Conservation (phyloP, 2,797 vertebrate genomes). For the Gila robusta region DNA sequence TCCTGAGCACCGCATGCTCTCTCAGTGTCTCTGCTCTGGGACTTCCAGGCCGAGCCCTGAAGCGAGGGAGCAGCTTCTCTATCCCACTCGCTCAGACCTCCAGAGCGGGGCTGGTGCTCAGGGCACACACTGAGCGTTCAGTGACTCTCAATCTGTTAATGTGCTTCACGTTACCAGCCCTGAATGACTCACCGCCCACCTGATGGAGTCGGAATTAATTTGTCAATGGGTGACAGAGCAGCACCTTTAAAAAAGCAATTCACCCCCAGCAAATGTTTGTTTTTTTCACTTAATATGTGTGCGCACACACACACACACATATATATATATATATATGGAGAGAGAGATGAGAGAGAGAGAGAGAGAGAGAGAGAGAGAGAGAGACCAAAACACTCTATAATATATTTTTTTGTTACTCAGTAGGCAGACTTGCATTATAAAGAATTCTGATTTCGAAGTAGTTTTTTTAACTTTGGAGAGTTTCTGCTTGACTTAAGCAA, state of each 20-base stretch:
- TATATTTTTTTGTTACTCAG: neutral
- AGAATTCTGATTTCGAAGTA: slow-evolving; percentile 8
- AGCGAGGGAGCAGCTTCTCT: slow-evolving; percentile 52
- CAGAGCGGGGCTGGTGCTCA: slow-evolving; percentile 39
- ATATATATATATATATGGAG: no score
- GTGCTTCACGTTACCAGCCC: slow-evolving; percentile 40
- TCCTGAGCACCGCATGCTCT: slow-evolving; percentile 87
- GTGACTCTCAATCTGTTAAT: slow-evolving; percentile 65
- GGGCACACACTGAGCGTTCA: slow-evolving; percentile 55
- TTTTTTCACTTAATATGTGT: neutral
- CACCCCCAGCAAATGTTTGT: neutral
- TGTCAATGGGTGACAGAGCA: slow-evolving; percentile 51
- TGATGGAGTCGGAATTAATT: slow-evolving; percentile 57
- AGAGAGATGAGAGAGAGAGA: neutral
- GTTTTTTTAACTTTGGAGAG: slow-evolving; percentile 17
- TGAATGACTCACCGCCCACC: slow-evolving; percentile 48
- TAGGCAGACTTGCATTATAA: neutral
- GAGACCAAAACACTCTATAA: neutral
- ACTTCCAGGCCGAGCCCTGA: slow-evolving; percentile 46
- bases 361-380: neutral
- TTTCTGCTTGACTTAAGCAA: slow-evolving; percentile 58
- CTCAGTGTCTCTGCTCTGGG: slow-evolving; percentile 51
- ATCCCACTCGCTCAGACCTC: slow-evolving; percentile 44
- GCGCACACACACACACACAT: no score
- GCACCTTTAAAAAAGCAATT: slow-evolving; percentile 25